Base-by-base conservation (phyloP, 2,888 invertebrate species). In the Caenorhabditis macrosperma region DNA sequence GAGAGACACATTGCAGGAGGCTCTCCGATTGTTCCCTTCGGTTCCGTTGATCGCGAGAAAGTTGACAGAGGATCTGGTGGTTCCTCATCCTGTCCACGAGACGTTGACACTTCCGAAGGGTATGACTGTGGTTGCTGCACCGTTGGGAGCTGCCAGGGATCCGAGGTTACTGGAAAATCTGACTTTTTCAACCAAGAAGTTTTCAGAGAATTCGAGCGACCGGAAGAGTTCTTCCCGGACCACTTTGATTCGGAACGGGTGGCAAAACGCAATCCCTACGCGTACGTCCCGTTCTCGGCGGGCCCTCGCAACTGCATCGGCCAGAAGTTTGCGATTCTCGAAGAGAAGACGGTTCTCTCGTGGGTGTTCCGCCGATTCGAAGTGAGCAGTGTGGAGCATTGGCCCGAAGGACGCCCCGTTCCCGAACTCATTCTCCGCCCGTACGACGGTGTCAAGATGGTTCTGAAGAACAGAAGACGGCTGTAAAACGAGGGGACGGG, bases 261-360 rank as follows among this genome's bases (percentile, higher is more conserved):
- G 55, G 84, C 63, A n/a, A 75, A 81, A 26, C 75, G 88, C 4
- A 82, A 89, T 66, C 86, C 89, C 4, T 89, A 81, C 50, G 81
- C 86, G 1, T 89, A 82, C 71, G 83, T 89, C 35, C 89, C 89
- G 15, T 89, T 89, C 81, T 87, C 88, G 6, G 88, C 88, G 2
- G 88, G 88, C 2, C 86, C 88, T 6, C 74, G 88, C 17, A 89
- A 89, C 57, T 89, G 88, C 44, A 89, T 89, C 17, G 88, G 88
- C 38, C 91, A 92, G 81, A 91, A 91, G 78, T 92, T 92, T 87
- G 92, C 92, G 24, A 74, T 91, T 77, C 82, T 91, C 75, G 92
- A 92, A 78, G 91, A 91, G 85, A 92, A 92, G 78, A 90, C 91
- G 0, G 82, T 91, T 6, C 20, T 79, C 7, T 74, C 74, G 12